A percentile compares a stretch with the other conserved stretches of the same genome.
phyloP scores from a whole-genome alignment of 2,113 vertebrate genomes.

The Cheirogaleus medius region DNA sequence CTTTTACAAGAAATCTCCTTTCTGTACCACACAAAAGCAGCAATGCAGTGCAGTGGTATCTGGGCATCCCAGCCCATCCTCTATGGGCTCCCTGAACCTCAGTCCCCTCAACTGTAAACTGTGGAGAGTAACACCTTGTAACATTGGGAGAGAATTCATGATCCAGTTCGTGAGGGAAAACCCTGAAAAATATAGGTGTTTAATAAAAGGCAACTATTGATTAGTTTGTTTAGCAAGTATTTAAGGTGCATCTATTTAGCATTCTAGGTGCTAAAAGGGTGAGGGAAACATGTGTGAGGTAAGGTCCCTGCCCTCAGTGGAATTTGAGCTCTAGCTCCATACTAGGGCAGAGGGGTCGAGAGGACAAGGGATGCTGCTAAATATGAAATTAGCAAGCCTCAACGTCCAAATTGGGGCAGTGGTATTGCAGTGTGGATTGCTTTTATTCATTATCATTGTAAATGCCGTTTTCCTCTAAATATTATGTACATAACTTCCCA shows the following conservation, averaged over 20 bases:
- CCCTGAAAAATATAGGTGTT: not conserved
- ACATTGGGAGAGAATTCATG: not conserved
- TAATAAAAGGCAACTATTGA: not conserved
- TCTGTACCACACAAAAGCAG: not conserved
- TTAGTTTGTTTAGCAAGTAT: not conserved
- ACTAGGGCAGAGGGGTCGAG: not conserved
- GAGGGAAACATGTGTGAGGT: not conserved
- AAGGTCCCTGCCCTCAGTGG: not conserved
- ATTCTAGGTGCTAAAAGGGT: not conserved
- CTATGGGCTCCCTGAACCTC: not conserved
- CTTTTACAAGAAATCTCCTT: not conserved
- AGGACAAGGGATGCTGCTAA: not conserved
- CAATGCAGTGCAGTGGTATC: not conserved
- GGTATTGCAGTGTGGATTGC: not conserved
- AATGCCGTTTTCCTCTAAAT: constrained; percentile 56
- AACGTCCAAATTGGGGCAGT: not conserved
- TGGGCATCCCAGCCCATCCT: not conserved
- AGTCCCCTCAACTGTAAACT: not conserved
- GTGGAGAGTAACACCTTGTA: not conserved
- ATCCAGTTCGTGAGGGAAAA: not conserved
- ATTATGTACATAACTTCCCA: constrained; percentile 29
- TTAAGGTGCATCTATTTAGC: not conserved
- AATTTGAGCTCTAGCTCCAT: not conserved
- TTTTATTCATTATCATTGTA: constrained; percentile 41
- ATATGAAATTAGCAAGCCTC: not conserved